Evolutionary conservation across 2,113 vertebrate species (phyloP).

Genomic region (Engystomops pustulosus): DNA sequence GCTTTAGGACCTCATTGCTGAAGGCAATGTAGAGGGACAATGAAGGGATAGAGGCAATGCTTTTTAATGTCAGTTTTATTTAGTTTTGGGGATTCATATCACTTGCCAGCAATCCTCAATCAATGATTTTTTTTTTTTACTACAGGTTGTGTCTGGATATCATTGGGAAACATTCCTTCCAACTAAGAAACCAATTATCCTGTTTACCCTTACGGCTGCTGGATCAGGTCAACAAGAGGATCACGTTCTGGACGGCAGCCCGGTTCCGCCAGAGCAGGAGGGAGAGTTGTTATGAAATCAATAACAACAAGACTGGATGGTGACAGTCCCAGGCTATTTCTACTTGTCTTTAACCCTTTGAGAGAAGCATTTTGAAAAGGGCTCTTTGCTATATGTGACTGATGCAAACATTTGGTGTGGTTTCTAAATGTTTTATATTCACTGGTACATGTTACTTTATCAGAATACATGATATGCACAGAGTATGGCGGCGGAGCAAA

Average conservation of each 20-base stretch:
- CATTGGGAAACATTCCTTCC: slow-evolving; percentile 80
- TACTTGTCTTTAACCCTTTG: background rate
- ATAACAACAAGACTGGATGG: slow-evolving; percentile 41
- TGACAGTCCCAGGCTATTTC: background rate
- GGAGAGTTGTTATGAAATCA: slow-evolving; percentile 66
- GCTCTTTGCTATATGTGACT: background rate
- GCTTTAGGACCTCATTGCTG: too few relatives aligned
- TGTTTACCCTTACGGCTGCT: slow-evolving; percentile 82
- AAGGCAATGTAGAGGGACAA: too few relatives aligned
- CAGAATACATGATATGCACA: background rate
- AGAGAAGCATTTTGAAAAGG: background rate
- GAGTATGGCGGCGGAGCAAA: background rate
- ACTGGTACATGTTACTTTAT: background rate
- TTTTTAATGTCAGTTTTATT: too few relatives aligned
- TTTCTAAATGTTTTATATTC: background rate
- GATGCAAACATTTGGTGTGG: background rate
- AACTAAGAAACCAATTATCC: slow-evolving; percentile 78
- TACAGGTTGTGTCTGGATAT: slow-evolving; percentile 86
- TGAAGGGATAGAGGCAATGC: too few relatives aligned
- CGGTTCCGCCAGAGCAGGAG: slow-evolving; percentile 74
- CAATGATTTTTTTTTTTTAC: slow-evolving; percentile 20
- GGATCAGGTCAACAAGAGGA: slow-evolving; percentile 80
- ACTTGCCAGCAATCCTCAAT: too few relatives aligned
- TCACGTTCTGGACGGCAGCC: slow-evolving; percentile 83
- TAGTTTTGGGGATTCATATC: too few relatives aligned